Percentiles rank a stretch among this genome's conserved stretches.
Conservation (phyloP, 2,888 invertebrate genomes). For the Drosophila phalerata region DNA sequence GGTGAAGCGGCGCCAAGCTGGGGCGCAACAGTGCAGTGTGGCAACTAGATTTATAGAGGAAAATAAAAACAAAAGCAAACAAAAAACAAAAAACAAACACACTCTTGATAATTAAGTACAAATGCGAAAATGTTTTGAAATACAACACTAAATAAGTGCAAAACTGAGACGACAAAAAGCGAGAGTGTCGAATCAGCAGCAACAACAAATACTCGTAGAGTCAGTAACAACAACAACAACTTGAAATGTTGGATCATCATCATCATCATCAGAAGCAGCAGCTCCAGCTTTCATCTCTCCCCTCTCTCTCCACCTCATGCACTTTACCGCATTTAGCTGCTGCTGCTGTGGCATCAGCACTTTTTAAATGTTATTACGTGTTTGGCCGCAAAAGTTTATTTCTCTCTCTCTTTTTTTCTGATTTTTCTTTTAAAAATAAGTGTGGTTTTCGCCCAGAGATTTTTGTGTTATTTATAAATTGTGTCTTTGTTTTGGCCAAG, state of each 20-base stretch:
- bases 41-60: slow-evolving; percentile 71
- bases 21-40: slow-evolving; percentile 10
- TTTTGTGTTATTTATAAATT: slow-evolving; percentile 45
- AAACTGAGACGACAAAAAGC: slow-evolving; percentile 53
- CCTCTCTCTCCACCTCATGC: background rate
- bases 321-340: slow-evolving; percentile 10
- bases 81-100: slow-evolving; percentile 25
- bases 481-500: slow-evolving; percentile 46
- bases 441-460: slow-evolving; percentile 37
- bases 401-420: slow-evolving; percentile 3
- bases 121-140: slow-evolving; percentile 75
- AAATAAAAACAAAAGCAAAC: slow-evolving; percentile 21
- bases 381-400: slow-evolving; percentile 65
- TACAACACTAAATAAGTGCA: slow-evolving; percentile 22
- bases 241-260: slow-evolving; percentile 49
- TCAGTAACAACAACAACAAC: slow-evolving; percentile 29
- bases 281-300: slow-evolving; percentile 7
- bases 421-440: slow-evolving; percentile 13
- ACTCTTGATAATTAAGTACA: slow-evolving; percentile 79
- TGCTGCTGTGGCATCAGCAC: slow-evolving; percentile 55
- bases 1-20: slow-evolving; percentile 17
- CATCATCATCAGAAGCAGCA: slow-evolving; percentile 17
- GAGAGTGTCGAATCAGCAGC: slow-evolving; percentile 66
- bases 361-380: slow-evolving; percentile 74
- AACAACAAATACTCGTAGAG: slow-evolving; percentile 5